Percentiles rank a stretch among this genome's conserved stretches.
Evolutionary conservation across 2,888 invertebrate genomes (phyloP).

Genomic region (Eulithis testata): DNA sequence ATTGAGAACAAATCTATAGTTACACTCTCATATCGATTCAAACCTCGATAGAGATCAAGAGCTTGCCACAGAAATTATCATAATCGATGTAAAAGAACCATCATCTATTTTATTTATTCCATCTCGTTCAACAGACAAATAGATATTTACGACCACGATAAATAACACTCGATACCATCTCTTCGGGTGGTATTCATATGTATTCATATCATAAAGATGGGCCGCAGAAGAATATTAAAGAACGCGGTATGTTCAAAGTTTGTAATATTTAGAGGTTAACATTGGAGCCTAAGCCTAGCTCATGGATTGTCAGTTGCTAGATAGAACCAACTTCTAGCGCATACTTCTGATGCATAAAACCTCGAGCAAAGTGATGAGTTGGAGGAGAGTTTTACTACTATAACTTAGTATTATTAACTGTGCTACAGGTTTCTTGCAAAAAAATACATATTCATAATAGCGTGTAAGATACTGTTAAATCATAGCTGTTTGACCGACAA

Average conservation of each 20-base stretch:
- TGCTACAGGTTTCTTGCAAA: background rate
- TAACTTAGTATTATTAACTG: too few relatives aligned
- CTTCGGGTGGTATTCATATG: conserved; percentile 13
- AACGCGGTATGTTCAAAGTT: too few relatives aligned
- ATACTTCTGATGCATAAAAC: too few relatives aligned
- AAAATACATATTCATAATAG: background rate
- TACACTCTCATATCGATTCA: background rate
- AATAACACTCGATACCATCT: conserved; percentile 13
- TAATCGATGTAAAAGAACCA: conserved; percentile 8
- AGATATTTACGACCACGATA: conserved; percentile 8
- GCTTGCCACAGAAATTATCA: conserved; percentile 6
- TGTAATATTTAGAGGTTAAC: too few relatives aligned
- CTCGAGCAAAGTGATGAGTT: too few relatives aligned
- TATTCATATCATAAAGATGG: background rate
- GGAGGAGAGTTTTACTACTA: too few relatives aligned
- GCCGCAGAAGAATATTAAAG: background rate
- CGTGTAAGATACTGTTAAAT: conserved; percentile 1
- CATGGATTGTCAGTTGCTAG: too few relatives aligned
- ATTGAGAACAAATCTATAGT: background rate
- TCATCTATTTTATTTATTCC: conserved; percentile 12
- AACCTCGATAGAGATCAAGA: conserved; percentile 7
- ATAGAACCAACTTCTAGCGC: too few relatives aligned
- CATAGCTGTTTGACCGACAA: background rate
- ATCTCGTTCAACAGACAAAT: conserved; percentile 10
- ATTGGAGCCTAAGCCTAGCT: too few relatives aligned